Percentiles rank a stretch among this genome's conserved stretches.
phyloP scores from a whole-genome alignment of 1,140 invertebrate genomes.

The Macrobrachium rosenbergii region DNA sequence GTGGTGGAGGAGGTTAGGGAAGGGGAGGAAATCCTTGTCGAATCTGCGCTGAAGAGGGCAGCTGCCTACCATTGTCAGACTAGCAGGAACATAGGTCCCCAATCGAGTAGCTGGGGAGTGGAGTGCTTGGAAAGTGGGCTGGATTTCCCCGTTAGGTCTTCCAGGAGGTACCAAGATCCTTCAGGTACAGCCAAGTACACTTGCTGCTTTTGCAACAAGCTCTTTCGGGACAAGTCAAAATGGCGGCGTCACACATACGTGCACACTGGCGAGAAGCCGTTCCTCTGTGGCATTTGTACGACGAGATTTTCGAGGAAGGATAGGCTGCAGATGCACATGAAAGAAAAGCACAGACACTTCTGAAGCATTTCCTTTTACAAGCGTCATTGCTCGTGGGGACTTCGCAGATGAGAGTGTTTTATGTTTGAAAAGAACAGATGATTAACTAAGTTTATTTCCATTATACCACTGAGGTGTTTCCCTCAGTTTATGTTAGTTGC shows the following conservation, averaged over 20 bases:
- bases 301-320: conserved; percentile 53
- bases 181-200: conserved; percentile 49
- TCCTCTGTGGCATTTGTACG: conserved; percentile 37
- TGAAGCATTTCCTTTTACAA: too few species aligned
- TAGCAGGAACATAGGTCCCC: conserved; percentile 6
- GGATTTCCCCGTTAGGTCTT: conserved; percentile 2
- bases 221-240: conserved; percentile 61
- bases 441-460: too few species aligned
- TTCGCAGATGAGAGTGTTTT: too few species aligned
- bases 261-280: conserved; percentile 60
- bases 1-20: conserved; percentile 53
- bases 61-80: too few species aligned
- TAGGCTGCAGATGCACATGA: conserved; percentile 56
- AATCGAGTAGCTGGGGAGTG: conserved; percentile 24
- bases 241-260: conserved; percentile 56
- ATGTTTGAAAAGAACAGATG: too few species aligned
- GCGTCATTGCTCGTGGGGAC: too few species aligned
- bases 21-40: conserved; percentile 33
- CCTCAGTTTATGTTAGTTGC: too few species aligned
- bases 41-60: too few species aligned
- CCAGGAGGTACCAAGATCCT: conserved; percentile 42
- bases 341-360: conserved; percentile 56
- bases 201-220: conserved; percentile 50
- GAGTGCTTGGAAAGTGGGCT: background rate
- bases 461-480: too few species aligned